Conservation (phyloP, 1,140 invertebrate species). For the Drosophila erecta region DNA sequence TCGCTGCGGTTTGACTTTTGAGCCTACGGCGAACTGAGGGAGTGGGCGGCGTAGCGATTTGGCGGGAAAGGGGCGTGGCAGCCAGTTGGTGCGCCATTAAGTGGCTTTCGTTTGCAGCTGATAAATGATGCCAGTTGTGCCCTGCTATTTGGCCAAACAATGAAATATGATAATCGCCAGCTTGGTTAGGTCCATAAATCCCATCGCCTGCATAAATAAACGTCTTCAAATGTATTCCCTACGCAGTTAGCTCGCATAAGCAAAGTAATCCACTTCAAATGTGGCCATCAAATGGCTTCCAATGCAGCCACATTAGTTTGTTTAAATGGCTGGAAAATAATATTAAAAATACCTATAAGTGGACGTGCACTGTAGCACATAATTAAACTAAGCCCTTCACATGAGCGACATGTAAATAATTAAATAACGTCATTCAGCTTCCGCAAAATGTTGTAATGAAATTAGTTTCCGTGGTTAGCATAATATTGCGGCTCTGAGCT, state of each 20-base stretch:
- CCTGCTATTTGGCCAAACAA: conserved; percentile 45
- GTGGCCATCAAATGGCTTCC: neutral
- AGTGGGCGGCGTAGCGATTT: neutral
- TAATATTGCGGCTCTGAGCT: no score
- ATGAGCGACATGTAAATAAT: neutral
- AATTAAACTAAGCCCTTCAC: no score
- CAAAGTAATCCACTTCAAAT: conserved; percentile 14
- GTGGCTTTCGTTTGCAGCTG: conserved; percentile 60
- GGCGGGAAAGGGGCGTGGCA: conserved; percentile 11
- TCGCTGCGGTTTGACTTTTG: conserved; percentile 54
- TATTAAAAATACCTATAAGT: no score
- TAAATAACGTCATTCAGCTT: neutral
- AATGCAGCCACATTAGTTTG: no score
- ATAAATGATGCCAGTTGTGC: conserved; percentile 54
- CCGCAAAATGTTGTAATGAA: neutral
- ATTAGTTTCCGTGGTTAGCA: conserved; percentile 2
- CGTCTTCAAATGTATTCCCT: conserved; percentile 6
- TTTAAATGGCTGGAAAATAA: no score
- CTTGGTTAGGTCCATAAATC: conserved; percentile 41
- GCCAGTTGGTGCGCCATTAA: conserved; percentile 31
- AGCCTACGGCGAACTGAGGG: conserved; percentile 6
- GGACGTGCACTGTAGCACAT: no score
- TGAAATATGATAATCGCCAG: conserved; percentile 59
- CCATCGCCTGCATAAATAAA: conserved; percentile 38
- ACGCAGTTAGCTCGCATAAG: conserved; percentile 12